Percentiles rank a stretch among this genome's conserved stretches.
Conservation (phyloP, 2,888 invertebrate genomes). For the Macrosiphum euphorbiae region DNA sequence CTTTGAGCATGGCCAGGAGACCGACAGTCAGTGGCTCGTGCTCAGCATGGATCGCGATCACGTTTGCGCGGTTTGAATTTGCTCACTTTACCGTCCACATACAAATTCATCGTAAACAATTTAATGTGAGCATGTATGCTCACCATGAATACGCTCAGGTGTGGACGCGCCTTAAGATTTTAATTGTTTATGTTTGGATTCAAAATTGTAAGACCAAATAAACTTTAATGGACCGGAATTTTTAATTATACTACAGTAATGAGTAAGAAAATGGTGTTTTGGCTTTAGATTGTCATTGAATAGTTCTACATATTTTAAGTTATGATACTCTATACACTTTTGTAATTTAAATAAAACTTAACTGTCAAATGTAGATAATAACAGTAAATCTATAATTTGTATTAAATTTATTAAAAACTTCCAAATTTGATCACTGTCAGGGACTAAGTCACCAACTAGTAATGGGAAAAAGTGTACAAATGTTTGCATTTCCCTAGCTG, state of each 20-base stretch:
- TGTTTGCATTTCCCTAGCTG: constrained; percentile 15
- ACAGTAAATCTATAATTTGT: constrained; percentile 2
- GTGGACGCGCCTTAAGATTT: too few relatives aligned
- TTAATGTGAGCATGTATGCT: too few relatives aligned
- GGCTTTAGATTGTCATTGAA: constrained; percentile 5
- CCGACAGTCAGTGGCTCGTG: too few relatives aligned
- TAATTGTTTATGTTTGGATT: not conserved
- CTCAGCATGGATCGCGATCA: too few relatives aligned
- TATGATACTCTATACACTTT: constrained; percentile 11
- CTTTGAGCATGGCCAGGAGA: too few relatives aligned
- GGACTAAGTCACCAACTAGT: not conserved
- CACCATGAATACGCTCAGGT: too few relatives aligned
- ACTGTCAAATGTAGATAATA: not conserved
- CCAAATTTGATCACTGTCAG: constrained; percentile 3
- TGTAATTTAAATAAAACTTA: not conserved
- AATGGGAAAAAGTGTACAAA: constrained; percentile 23
- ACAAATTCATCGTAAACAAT: too few relatives aligned
- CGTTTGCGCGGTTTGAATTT: too few relatives aligned
- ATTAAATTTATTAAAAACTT: not conserved
- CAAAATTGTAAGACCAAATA: not conserved
- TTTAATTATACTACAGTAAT: not conserved
- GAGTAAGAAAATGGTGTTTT: not conserved
- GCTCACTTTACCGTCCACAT: too few relatives aligned
- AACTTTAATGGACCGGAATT: not conserved
- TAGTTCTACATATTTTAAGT: not conserved